Conservation (phyloP, 1,140 invertebrate genomes). For the Copidosoma floridanum region DNA sequence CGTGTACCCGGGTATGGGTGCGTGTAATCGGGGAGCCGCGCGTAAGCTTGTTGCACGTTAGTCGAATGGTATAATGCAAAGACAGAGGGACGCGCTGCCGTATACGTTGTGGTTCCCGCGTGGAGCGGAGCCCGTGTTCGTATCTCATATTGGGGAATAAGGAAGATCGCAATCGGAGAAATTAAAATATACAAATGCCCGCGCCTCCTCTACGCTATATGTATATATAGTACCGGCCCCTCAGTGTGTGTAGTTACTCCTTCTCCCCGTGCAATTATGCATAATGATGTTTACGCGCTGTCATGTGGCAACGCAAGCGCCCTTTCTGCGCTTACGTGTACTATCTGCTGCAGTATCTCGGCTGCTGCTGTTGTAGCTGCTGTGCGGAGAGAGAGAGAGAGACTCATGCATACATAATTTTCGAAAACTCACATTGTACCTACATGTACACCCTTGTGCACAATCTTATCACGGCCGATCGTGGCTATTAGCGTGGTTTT, state of each 20-base stretch:
- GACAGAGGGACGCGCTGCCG: too few species aligned
- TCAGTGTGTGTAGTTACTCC: too few species aligned
- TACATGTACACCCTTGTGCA: neutral
- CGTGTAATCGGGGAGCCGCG: conserved; percentile 2
- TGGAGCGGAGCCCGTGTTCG: neutral
- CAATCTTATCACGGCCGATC: too few species aligned
- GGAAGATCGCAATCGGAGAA: conserved; percentile 12
- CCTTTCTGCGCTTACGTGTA: too few species aligned
- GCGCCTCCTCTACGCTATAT: neutral
- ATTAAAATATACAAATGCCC: conserved; percentile 24
- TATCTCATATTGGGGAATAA: conserved; percentile 9
- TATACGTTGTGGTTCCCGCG: too few species aligned
- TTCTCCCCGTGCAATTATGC: conserved; percentile 22
- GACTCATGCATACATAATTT: conserved; percentile 21
- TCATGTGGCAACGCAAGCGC: conserved; percentile 1
- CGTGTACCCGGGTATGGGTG: neutral
- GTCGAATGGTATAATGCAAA: too few species aligned
- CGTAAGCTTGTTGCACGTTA: neutral
- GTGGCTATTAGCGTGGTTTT: too few species aligned
- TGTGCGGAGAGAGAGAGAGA: too few species aligned
- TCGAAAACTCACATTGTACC: conserved; percentile 1
- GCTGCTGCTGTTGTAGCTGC: too few species aligned
- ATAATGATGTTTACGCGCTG: conserved; percentile 25
- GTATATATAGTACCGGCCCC: neutral
- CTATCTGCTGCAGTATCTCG: too few species aligned